Evolutionary conservation across 2,797 vertebrate genomes (phyloP).

Genomic region (Momotus momota): DNA sequence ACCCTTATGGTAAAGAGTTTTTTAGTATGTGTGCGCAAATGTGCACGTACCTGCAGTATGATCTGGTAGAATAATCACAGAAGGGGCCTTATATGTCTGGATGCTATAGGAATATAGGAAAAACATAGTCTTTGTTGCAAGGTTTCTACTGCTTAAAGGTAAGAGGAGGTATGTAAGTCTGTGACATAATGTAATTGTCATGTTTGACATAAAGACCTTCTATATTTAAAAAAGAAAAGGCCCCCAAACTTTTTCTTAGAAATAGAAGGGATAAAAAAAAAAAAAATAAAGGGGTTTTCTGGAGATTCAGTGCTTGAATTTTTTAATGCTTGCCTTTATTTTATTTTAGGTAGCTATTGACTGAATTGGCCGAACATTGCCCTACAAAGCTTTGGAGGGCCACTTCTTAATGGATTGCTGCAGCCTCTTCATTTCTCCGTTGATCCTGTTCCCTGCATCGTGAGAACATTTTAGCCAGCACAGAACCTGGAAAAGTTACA

Average conservation of each 20-base stretch:
- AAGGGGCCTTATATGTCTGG: neutral
- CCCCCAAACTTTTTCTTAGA: neutral
- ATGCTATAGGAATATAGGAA: accelerated
- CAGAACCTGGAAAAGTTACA: conserved; percentile 81
- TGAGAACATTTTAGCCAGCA: conserved; percentile 80
- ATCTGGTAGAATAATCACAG: neutral
- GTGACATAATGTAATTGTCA: neutral
- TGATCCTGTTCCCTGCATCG: conserved; percentile 77
- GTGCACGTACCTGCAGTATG: neutral
- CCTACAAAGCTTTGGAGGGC: conserved; percentile 62
- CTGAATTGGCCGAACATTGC: conserved; percentile 61
- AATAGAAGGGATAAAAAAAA: neutral
- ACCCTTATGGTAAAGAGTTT: neutral
- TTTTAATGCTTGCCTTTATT: neutral
- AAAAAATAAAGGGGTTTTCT: neutral
- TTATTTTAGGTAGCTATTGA: conserved; percentile 68
- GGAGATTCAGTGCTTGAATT: neutral
- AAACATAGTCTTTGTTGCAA: neutral
- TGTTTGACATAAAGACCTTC: neutral
- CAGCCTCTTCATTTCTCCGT: conserved; percentile 72
- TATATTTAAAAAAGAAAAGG: neutral
- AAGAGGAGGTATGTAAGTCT: neutral
- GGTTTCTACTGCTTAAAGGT: neutral
- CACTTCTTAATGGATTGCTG: conserved; percentile 83
- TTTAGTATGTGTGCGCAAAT: neutral